phyloP scores from a whole-genome alignment of 2,113 vertebrate species.

The Grantiella picta region DNA sequence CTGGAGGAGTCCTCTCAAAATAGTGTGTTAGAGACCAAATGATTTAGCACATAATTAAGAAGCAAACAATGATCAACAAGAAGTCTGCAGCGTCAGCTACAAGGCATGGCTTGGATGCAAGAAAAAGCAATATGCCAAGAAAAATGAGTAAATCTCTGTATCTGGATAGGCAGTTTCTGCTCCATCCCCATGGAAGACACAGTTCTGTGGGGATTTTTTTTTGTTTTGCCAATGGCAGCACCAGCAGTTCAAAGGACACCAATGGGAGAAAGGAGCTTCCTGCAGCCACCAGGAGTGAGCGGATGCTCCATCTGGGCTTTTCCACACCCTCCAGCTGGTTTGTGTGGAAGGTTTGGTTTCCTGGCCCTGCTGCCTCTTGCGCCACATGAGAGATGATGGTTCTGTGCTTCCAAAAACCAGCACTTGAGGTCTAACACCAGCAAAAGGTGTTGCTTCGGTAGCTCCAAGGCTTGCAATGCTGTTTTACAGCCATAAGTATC shows the following conservation, averaged over 20 bases:
- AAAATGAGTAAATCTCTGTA: background rate
- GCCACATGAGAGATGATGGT: rapidly evolving
- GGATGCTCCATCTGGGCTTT: background rate
- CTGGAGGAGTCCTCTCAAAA: background rate
- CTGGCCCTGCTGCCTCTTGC: background rate
- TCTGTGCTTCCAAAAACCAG: background rate
- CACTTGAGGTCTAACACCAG: background rate
- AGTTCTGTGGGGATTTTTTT: background rate
- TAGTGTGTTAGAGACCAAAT: background rate
- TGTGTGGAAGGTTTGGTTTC: background rate
- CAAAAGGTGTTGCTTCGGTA: background rate
- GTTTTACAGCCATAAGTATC: background rate
- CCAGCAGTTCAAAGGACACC: background rate
- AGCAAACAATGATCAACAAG: background rate
- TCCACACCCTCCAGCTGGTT: background rate
- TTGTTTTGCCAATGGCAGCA: background rate
- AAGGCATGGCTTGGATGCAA: background rate
- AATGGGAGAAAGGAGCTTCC: background rate
- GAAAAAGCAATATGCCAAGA: background rate
- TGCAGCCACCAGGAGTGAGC: background rate
- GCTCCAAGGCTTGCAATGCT: background rate
- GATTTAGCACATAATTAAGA: conserved; percentile 32
- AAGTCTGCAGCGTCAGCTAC: background rate
- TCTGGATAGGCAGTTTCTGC: background rate
- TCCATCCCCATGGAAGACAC: background rate